Base-by-base conservation (phyloP, 2,113 vertebrate species). In the Rallus limicola region DNA sequence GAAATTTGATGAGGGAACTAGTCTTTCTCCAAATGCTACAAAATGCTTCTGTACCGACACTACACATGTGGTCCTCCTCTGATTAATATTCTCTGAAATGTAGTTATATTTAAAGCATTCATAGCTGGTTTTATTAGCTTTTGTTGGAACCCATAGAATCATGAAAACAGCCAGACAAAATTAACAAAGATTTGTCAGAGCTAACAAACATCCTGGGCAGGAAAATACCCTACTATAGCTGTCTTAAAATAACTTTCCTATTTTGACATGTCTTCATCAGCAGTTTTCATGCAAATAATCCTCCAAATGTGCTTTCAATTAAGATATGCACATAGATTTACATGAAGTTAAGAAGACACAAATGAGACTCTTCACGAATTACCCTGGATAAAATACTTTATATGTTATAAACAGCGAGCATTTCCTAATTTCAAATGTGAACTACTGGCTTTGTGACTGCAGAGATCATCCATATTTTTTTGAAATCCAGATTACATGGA, bases 321-420 rank as follows among this genome's bases (percentile, higher is more conserved):
- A 96, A 96, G 95, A 95, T 92, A 97, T 96, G 95, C 95, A 95
- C 94, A 97, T 96, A 96, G 94, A 97, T 96, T 97, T 96, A 94
- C 94, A 95, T 97, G 92, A 90, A 94, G 88, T 96, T 97, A 96
- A 92, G 93, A 90, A 93, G 88, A 90, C 68, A 90, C 60, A 90
- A 94, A 90, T 60, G 69, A 93, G 34, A 71, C 82, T 50, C 40
- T 94, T 96, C 68, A 88, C 80, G 88, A 95, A 90, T 86, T 81
- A 18, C 38, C 16, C 78, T 74, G 90, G 59, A 36, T 93, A 76
- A 86, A 92, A 77, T 38, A n/a, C 55, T 84, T n/a, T 71, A 48
- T 71, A 48, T 33, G 25, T 84, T 68, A 62, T 50, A 70, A 82
- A 74, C 9, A 33, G 25, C 19, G 17, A 94, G 31, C 28, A 40